A percentile compares a stretch with the other conserved stretches of the same genome.
These are phyloP conservation scores for Gobius niger DNA, from an alignment of 2,113 vertebrate species.

Conservation along the genomic window DNA sequence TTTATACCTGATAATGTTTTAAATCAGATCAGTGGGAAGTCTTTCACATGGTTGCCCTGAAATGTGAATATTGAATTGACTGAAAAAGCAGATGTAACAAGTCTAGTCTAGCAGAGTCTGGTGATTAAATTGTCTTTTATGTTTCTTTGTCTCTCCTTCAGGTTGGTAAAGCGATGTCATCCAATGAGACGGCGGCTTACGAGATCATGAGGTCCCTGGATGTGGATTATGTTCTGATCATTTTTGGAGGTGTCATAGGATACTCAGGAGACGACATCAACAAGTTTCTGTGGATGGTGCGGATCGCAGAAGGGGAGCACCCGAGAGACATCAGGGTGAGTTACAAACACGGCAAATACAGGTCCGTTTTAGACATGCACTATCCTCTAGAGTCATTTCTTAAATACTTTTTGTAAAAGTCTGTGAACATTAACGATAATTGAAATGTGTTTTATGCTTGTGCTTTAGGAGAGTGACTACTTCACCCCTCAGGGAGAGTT, in stretches of 20 bases:
- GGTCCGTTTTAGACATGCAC: no score
- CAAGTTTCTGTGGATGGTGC: slow-evolving; percentile 98
- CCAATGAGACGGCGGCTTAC: slow-evolving; percentile 92
- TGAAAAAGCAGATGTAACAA: no score
- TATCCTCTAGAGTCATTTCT: no score
- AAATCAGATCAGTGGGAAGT: not conserved
- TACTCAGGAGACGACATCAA: slow-evolving; percentile 98
- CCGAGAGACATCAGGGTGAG: slow-evolving; percentile 96
- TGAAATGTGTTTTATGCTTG: not conserved
- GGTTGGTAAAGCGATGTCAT: slow-evolving; percentile 99
- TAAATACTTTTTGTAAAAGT: no score
- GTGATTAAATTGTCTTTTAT: no score
- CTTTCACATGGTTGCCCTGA: not conserved
- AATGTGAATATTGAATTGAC: not conserved
- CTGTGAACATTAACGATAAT: not conserved
- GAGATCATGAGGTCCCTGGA: slow-evolving; percentile 96
- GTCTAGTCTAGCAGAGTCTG: no score
- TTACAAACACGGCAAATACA: not conserved
- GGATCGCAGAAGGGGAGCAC: slow-evolving; percentile 96
- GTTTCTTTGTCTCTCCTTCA: slow-evolving; percentile 46
- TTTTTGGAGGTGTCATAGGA: slow-evolving; percentile 96
- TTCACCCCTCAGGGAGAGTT: slow-evolving; percentile 98
- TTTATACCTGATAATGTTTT: no score
- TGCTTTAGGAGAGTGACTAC: slow-evolving; percentile 91
- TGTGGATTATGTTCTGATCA: slow-evolving; percentile 95